A percentile compares a stretch with the other conserved stretches of the same genome.
Conservation (phyloP, 2,113 vertebrate species). For the Hypocryptadius cinnamomeus region DNA sequence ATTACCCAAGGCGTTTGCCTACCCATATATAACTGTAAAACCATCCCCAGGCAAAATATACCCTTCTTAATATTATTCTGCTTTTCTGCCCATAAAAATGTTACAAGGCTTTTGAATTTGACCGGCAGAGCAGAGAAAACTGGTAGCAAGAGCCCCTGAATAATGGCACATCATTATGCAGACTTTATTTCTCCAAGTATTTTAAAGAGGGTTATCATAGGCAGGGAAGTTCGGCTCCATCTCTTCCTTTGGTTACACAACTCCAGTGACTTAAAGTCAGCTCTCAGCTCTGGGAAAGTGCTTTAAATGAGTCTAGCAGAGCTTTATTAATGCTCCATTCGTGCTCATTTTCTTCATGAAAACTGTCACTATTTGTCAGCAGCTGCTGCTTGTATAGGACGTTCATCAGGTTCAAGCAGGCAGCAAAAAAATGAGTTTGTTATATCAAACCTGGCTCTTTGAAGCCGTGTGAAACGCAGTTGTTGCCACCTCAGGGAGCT, state of each 20-base stretch:
- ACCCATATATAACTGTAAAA: neutral
- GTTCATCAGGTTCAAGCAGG: slow-evolving; percentile 29
- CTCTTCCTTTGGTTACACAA: neutral
- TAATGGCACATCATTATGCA: neutral
- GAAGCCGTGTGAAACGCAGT: neutral
- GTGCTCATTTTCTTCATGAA: neutral
- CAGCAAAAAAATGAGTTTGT: slow-evolving; percentile 6
- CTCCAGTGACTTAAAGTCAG: neutral
- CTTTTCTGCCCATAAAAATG: neutral
- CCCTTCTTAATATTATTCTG: neutral
- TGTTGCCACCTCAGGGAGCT: neutral
- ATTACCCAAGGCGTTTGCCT: neutral
- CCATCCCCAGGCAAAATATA: neutral
- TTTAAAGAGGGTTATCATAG: neutral
- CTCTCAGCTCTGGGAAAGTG: neutral
- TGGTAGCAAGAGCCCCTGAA: neutral
- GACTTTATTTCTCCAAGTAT: neutral
- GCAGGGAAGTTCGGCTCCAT: neutral
- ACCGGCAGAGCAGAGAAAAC: neutral
- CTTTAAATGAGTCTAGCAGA: neutral
- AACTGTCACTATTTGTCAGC: slow-evolving; percentile 11
- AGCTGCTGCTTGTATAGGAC: neutral
- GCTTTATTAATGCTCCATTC: slow-evolving; percentile 6
- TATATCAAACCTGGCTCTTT: slow-evolving; percentile 6
- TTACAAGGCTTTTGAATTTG: neutral